phyloP scores from a whole-genome alignment of 1,140 invertebrate species.

The Trypoxylus dichotomus region DNA sequence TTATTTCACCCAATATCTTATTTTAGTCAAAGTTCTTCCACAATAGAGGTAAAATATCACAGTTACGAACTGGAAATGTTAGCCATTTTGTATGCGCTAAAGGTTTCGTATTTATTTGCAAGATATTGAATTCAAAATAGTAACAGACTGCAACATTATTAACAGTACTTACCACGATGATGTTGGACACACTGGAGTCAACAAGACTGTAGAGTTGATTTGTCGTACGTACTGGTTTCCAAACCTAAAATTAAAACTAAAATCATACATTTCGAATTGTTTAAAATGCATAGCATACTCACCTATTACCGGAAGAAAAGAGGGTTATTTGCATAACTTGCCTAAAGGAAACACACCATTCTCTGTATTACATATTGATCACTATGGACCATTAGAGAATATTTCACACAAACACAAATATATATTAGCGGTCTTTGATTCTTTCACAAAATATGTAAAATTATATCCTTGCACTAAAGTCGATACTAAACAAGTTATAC shows the following conservation, averaged over 20 bases:
- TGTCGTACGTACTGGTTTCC: not conserved
- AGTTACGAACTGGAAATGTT: no score
- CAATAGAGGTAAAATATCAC: not conserved
- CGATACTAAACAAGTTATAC: no score
- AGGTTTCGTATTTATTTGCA: no score
- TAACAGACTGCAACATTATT: not conserved
- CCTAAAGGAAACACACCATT: not conserved
- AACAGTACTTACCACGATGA: no score
- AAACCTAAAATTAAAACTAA: not conserved
- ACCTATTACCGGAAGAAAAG: not conserved
- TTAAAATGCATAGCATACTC: not conserved
- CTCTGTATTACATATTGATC: no score
- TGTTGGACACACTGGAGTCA: no score
- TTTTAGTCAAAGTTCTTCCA: not conserved
- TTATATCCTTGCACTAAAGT: not conserved
- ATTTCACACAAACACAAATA: not conserved
- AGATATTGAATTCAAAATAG: no score
- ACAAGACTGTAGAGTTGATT: slow-evolving; percentile 8
- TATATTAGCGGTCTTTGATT: not conserved
- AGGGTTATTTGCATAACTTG: not conserved
- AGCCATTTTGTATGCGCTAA: no score
- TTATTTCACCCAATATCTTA: not conserved
- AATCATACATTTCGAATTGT: not conserved
- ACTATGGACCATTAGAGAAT: not conserved
- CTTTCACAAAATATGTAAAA: not conserved